Base-by-base conservation (phyloP, 2,797 vertebrate species). In the Trachurus trachurus region DNA sequence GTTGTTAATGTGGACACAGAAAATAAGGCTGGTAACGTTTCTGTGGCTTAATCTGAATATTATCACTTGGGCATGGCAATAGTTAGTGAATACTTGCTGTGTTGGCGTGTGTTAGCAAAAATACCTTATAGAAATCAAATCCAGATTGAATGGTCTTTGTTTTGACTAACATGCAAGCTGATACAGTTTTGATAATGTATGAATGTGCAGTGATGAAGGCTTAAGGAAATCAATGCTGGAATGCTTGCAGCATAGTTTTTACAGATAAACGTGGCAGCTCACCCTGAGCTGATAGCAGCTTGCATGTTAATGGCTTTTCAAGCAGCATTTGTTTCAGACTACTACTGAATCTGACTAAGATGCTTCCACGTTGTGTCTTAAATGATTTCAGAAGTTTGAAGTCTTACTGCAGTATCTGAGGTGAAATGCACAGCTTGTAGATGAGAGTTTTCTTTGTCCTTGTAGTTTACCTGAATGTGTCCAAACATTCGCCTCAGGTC, bases 291-390 rank as follows among this genome's bases (percentile, higher is more conserved):
- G 26, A 19, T 39, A 47, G 39, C 78, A 45, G 34, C 44, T 78
- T 65, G 49, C 22, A 53, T 53, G 53, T 73, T 57, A 37, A 62
- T 47, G 31, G 22, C 54, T 65, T 61, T 77, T 71, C 62, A 63
- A 71, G 16, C 65, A 52, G 26, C 59, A 40, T 57, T 68, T 68
- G 12, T 76, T 76, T 73, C 60, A 53, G 42, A 69, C 16, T 9
- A 37, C 15, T 13, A 49, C 56, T 19, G 31, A 40, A 69, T 65
- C 10, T 5, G 53, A 60, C n/a, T 77, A 13, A 12, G 63, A 56
- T 64, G 6, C 17, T 47, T 42, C 60, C 54, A 54, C 12, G 42
- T 58, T 67, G 52, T 53, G 15, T 62, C 53, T 52, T 17, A 15
- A 21, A 39, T 66, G 15, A 66, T 63, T 50, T 70, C 42, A 44